phyloP scores from a whole-genome alignment of 2,888 invertebrate species.

The Melikaiella ostensackeni region DNA sequence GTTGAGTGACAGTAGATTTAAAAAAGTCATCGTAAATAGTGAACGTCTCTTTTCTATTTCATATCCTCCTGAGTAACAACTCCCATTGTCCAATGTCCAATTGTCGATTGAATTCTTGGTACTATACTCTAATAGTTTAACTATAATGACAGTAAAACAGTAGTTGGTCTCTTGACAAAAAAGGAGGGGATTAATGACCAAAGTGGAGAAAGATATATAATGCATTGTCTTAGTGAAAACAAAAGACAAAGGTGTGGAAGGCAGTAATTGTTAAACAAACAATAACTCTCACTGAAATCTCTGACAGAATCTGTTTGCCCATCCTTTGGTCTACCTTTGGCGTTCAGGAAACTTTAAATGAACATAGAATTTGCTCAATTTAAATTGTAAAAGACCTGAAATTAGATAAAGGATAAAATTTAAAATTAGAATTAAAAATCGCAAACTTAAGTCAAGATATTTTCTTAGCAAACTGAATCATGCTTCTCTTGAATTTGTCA shows the following conservation, averaged over 20 bases:
- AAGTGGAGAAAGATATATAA: neutral
- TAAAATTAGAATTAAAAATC: no score
- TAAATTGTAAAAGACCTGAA: neutral
- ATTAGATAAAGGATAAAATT: neutral
- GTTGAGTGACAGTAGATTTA: neutral
- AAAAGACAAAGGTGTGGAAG: constrained; percentile 40
- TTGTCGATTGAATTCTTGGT: neutral
- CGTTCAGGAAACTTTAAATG: neutral
- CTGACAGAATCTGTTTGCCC: constrained; percentile 20
- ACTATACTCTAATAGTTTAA: neutral
- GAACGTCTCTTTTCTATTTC: neutral
- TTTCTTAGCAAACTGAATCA: neutral
- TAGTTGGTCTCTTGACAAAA: neutral
- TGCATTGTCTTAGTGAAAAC: constrained; percentile 38
- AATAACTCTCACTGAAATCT: constrained; percentile 22
- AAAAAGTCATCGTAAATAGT: constrained; percentile 6
- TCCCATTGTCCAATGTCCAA: neutral
- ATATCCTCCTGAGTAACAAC: neutral
- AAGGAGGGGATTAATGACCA: constrained; percentile 17
- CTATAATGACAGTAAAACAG: neutral
- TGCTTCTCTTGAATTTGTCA: no score
- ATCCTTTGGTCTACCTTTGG: neutral
- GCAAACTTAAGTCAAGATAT: no score
- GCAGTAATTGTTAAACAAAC: constrained; percentile 31
- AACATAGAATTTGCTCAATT: neutral